Conservation (phyloP, 2,113 vertebrate species). For the Toxotes chatareus region DNA sequence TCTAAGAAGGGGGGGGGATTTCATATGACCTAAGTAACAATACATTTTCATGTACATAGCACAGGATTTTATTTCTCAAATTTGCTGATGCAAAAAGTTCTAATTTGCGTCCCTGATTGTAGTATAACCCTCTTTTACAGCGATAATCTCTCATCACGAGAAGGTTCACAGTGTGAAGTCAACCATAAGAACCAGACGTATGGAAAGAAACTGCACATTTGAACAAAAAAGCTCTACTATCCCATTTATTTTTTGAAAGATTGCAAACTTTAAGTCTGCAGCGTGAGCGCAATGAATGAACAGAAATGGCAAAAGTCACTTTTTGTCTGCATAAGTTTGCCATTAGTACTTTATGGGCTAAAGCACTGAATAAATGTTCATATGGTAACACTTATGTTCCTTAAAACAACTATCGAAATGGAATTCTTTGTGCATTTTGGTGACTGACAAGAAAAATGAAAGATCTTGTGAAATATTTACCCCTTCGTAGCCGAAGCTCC, state of each 20-base stretch:
- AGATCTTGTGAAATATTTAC: slow-evolving; percentile 75
- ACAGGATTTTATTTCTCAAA: slow-evolving; percentile 31
- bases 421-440: not conserved
- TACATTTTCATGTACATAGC: slow-evolving; percentile 20
- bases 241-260: not conserved
- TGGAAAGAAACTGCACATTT: not conserved
- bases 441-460: not conserved
- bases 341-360: not conserved
- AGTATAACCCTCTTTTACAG: slow-evolving; percentile 14
- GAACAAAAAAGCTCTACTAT: too few relatives aligned
- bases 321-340: too few relatives aligned
- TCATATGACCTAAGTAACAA: slow-evolving; percentile 52
- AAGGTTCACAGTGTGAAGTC: not conserved
- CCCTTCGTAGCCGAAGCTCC: slow-evolving; percentile 94
- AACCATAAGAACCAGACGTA: not conserved
- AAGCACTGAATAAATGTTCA: too few relatives aligned
- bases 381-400: not conserved
- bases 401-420: not conserved
- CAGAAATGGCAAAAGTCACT: too few relatives aligned
- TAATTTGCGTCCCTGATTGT: not conserved
- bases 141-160: slow-evolving; percentile 18
- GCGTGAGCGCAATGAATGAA: too few relatives aligned
- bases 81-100: slow-evolving; percentile 14
- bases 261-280: not conserved
- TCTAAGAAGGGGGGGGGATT: not conserved